These are phyloP conservation scores for Odiellus spinosus DNA, from an alignment of 2,888 invertebrate genomes.

Conservation along the genomic window DNA sequence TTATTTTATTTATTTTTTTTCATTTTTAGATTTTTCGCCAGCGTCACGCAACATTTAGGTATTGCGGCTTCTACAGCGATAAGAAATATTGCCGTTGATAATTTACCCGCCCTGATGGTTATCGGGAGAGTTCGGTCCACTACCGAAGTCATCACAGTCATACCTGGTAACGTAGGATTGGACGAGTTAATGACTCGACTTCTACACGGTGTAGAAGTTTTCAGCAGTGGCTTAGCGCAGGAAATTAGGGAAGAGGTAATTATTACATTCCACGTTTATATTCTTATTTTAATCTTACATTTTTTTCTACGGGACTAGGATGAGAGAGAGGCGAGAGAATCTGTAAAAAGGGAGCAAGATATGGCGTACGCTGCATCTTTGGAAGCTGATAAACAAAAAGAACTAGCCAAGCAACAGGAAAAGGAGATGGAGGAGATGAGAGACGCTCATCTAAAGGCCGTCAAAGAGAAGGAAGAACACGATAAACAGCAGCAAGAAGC, in stretches of 20 bases:
- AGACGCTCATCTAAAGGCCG: conserved; percentile 33
- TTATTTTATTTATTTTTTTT: no score
- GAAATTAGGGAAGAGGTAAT: conserved; percentile 59
- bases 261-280: no score
- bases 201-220: conserved; percentile 73
- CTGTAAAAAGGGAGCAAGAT: conserved; percentile 83
- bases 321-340: conserved; percentile 71
- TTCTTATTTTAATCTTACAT: neutral
- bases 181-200: conserved; percentile 73
- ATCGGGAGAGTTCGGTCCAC: conserved; percentile 74
- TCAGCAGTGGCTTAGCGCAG: conserved; percentile 51
- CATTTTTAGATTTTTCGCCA: conserved; percentile 55
- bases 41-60: conserved; percentile 60
- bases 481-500: conserved; percentile 54
- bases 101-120: conserved; percentile 71
- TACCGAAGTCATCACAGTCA: conserved; percentile 76
- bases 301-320: conserved; percentile 31
- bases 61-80: conserved; percentile 66
- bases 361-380: conserved; percentile 79
- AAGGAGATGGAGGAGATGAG: conserved; percentile 55
- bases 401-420: conserved; percentile 62
- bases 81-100: conserved; percentile 66
- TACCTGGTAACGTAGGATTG: conserved; percentile 74
- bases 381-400: conserved; percentile 52
- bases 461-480: conserved; percentile 43